Evolutionary conservation across 2,888 invertebrate genomes (phyloP).

Genomic region (Sminthurinus aureus): DNA sequence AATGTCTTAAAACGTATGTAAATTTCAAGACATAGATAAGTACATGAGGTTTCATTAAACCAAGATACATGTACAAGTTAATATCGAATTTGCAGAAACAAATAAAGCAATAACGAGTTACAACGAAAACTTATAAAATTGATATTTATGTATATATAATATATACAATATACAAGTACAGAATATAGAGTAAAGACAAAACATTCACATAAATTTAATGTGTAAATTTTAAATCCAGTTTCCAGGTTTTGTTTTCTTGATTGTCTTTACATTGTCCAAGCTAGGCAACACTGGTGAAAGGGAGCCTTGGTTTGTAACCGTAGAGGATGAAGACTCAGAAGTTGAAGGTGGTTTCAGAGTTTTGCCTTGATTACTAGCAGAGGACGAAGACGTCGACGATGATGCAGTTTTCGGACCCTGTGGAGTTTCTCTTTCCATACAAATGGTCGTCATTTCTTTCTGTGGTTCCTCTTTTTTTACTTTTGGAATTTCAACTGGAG

Average conservation of each 20-base stretch:
- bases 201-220: too few species aligned
- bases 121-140: too few species aligned
- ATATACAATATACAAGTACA: background rate
- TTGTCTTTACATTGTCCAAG: conserved; percentile 25
- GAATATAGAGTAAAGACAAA: background rate
- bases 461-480: background rate
- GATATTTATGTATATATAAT: too few species aligned
- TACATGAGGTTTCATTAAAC: too few species aligned
- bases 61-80: too few species aligned
- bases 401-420: background rate
- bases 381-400: background rate
- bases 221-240: conserved; percentile 8
- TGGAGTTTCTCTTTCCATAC: conserved; percentile 7
- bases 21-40: too few species aligned
- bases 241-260: conserved; percentile 8
- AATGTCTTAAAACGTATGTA: too few species aligned
- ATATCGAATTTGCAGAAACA: too few species aligned
- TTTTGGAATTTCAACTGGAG: background rate
- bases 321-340: background rate
- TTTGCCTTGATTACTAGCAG: background rate
- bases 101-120: too few species aligned
- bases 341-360: background rate
- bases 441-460: background rate
- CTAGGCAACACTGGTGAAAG: background rate
- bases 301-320: background rate